Base-by-base conservation (phyloP, 2,113 vertebrate species). In the Eleginops maclovinus region DNA sequence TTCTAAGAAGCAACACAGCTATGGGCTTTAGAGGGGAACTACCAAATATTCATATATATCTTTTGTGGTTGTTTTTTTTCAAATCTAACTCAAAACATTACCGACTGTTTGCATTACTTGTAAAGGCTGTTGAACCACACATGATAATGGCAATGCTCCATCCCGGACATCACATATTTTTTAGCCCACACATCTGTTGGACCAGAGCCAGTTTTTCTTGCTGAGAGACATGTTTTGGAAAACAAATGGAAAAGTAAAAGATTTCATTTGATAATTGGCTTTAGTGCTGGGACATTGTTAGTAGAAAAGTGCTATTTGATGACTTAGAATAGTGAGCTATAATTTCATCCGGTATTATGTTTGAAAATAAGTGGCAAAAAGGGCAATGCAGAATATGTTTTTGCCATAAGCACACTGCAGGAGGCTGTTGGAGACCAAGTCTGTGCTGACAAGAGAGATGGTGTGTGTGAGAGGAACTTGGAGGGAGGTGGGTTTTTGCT, bases 401-500 rank as follows among this genome's bases (percentile, higher is more conserved):
- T 65, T 31, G 36, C 67, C 66, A 75, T 67, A 75, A 73, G 51
- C 67, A 70, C 63, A 14, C 70, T 53, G 36, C 75, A 65, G 86
- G 77, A 79, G 65, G 82, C 49, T 62, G 79, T 24, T 65, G 22
- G 71, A 73, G 31, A 68, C 65, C 14, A n/a, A 13, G 40, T 62
- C n/a, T 61, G n/a, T 24, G 40, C 58, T 21, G 58, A 60, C 11
- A 13, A 40, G 19, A 36, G 55, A 21, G 53, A 54, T 24, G 15
- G 36, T 21, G 2, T 53, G 51, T 22, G 59, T 4, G 36, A 11
- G 58, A 67, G 62, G 44, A 31, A 66, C 56, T 58, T 5, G 22
- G 72, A 84, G 73, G 72, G 76, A 62, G 58, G 58, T 69, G 66
- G 78, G 60, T 60, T 76, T 50, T 77, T 81, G 31, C 66, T 65